phyloP scores from a whole-genome alignment of 2,113 vertebrate genomes.

The Orycteropus afer region DNA sequence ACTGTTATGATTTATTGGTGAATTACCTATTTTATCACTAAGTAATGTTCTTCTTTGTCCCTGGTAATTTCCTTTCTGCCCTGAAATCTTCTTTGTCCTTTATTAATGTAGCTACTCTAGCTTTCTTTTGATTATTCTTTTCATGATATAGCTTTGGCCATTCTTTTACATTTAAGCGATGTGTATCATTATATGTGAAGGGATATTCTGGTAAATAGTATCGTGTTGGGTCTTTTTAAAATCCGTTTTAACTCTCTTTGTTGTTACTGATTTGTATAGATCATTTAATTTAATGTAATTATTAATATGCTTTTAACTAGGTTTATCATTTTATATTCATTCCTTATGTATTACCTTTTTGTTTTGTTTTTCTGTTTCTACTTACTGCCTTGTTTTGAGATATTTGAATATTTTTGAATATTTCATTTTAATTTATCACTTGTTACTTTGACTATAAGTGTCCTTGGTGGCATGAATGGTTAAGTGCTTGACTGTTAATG shows the following conservation, averaged over 20 bases:
- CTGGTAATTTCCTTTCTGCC: neutral
- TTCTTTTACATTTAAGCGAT: neutral
- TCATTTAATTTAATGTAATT: neutral
- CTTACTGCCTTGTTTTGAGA: neutral
- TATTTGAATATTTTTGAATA: slow-evolving; percentile 20
- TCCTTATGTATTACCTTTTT: neutral
- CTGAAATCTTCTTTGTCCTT: neutral
- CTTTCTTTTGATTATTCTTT: neutral
- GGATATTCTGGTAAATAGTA: neutral
- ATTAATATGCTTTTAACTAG: neutral
- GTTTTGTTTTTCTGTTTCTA: neutral
- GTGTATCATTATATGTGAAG: neutral
- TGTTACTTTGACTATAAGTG: neutral
- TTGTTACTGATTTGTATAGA: neutral
- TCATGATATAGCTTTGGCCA: neutral
- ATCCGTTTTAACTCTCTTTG: neutral
- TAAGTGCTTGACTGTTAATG: too few species aligned
- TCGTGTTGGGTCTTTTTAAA: neutral
- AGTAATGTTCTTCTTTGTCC: neutral
- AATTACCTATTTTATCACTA: neutral
- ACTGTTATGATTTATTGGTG: neutral
- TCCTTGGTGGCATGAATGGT: too few species aligned
- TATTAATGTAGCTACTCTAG: too few species aligned
- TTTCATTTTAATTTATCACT: neutral
- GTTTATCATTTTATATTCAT: neutral